Evolutionary conservation across 2,797 vertebrate species (phyloP), one percentile per base, ranked within the genome.

Genomic region (Zonotrichia albicollis): DNA sequence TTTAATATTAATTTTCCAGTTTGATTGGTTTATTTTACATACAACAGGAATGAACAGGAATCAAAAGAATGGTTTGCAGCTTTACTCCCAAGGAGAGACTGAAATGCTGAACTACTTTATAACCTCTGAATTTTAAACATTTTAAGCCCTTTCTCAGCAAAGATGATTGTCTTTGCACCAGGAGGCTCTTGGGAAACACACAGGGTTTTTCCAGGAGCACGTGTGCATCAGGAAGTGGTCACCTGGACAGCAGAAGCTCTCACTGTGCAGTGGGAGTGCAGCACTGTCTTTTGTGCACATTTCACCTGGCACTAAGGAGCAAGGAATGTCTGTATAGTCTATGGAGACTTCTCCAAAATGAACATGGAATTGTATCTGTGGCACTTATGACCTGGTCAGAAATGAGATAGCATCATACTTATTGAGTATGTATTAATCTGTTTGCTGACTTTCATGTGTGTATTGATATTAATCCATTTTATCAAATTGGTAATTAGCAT

Each of bases 181-280:
- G 36, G 27, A 92, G 36, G 46, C 20, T 77, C 27, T 48, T 80
- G 62, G 61, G 27, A 72, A 83, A 58, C 18, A 42, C 7, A 14
- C 2, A 15, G 26, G 1, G 27, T 51, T 88, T 84, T 78, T 51
- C 22, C 4, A 82, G 71, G 32, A 82, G 13, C n/a, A 21, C 4
- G 4, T 16, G 29, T 50, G 23, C 34, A 9, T 50, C 38, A 13
- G 13, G 43, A 86, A 66, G 14, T 9, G 18, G 43, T 26, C 32
- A 17, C 70, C 38, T 53, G 51, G 40, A 7, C 14, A 78, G 51
- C 18, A 40, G 70, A 32, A 81, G 15, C 18, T 81, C 38, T 43
- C 53, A 11, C 11, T 19, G 7, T 0, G 0, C 45, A 22, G 26
- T 1, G 66, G 42, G 23, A 70, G 15, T 32, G 22, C 45, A 42